Conservation (phyloP, 1,140 invertebrate genomes). For the Acromyrmex echinatior region DNA sequence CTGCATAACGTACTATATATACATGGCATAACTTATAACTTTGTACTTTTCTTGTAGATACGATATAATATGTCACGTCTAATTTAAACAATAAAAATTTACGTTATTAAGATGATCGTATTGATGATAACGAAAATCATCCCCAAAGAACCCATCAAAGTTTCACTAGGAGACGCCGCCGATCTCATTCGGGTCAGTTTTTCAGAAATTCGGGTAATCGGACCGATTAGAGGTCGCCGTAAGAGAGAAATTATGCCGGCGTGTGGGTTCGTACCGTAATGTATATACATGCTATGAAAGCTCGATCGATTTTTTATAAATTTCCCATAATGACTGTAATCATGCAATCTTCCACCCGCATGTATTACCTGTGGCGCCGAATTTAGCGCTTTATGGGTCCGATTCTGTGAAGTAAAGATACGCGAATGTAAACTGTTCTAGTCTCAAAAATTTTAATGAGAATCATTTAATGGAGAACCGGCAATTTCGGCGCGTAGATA, state of each 20-base stretch:
- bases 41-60: conserved; percentile 87
- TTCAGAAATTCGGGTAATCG: conserved; percentile 67
- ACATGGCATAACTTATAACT: conserved; percentile 82
- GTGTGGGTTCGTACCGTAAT: conserved; percentile 14
- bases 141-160: conserved; percentile 47
- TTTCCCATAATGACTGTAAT: conserved; percentile 74
- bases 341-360: conserved; percentile 76
- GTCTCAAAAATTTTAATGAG: conserved; percentile 45
- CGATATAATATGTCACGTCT: conserved; percentile 83
- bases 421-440: conserved; percentile 32
- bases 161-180: not conserved
- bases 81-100: conserved; percentile 86
- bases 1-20: conserved; percentile 75
- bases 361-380: conserved; percentile 53
- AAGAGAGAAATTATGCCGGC: conserved; percentile 55
- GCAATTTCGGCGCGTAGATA: conserved; percentile 55
- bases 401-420: conserved; percentile 61
- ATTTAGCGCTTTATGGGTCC: not conserved
- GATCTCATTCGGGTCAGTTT: conserved; percentile 47
- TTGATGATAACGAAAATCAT: conserved; percentile 6
- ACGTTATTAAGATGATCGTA: conserved; percentile 78
- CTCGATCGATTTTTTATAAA: conserved; percentile 69
- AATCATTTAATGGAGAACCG: conserved; percentile 32
- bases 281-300: conserved; percentile 6
- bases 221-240: conserved; percentile 53